phyloP scores from a whole-genome alignment of 1,140 invertebrate species.

The Neuroterus valhalla region DNA sequence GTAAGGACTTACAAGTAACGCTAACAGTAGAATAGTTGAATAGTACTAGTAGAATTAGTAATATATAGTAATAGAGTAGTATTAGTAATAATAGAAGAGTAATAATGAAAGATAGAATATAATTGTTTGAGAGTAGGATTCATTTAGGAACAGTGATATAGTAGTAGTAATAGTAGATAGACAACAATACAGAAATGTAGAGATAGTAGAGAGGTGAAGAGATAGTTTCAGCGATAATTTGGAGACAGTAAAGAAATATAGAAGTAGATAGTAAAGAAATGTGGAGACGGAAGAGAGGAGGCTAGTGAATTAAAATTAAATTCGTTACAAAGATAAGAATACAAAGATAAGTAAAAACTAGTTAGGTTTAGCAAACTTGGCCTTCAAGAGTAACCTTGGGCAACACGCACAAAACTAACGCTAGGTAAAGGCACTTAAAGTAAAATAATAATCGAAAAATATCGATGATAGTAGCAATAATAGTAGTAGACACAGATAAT shows the following conservation, averaged over 20 bases:
- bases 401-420: slow-evolving; percentile 29
- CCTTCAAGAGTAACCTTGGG: not conserved
- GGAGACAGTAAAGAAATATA: slow-evolving; percentile 36
- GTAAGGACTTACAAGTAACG: slow-evolving; percentile 34
- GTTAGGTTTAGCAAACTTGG: slow-evolving; percentile 29
- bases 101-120: slow-evolving; percentile 37
- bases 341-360: slow-evolving; percentile 48
- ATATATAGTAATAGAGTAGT: slow-evolving; percentile 41
- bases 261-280: slow-evolving; percentile 38
- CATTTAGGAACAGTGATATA: slow-evolving; percentile 40
- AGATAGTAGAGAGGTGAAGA: slow-evolving; percentile 37
- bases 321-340: slow-evolving; percentile 42
- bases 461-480: slow-evolving; percentile 45
- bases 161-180: slow-evolving; percentile 47
- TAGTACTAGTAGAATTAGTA: slow-evolving; percentile 41
- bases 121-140: slow-evolving; percentile 8
- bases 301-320: slow-evolving; percentile 31
- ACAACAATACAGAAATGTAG: slow-evolving; percentile 20
- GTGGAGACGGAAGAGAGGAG: slow-evolving; percentile 6
- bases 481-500: slow-evolving; percentile 54
- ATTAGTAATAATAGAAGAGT: slow-evolving; percentile 41
- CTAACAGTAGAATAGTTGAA: too few species aligned
- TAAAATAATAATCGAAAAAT: slow-evolving; percentile 34
- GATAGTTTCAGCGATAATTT: slow-evolving; percentile 32
- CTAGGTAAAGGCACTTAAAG: slow-evolving; percentile 33